Base-by-base conservation (phyloP, 2,113 vertebrate species). In the Pelobates fuscus region DNA sequence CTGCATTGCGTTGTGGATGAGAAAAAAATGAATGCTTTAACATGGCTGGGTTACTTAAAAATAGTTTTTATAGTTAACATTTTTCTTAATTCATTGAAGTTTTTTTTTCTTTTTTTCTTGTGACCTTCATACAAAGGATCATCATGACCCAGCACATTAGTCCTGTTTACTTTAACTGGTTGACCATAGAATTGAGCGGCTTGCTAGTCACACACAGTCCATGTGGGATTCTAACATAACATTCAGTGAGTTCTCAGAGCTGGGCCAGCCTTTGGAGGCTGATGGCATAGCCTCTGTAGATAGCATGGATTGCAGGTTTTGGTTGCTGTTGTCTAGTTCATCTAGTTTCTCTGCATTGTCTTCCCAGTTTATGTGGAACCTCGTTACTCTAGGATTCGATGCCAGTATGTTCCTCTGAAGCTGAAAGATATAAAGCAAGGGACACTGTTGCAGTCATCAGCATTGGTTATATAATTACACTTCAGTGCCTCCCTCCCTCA, bases 311-410 rank as follows among this genome's bases (percentile, higher is more conserved):
- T 92, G 91, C 84, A 93, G 86, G 44, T 93, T 92, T 77, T 88
- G 89, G 74, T 92, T 91, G 81, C 89, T 92, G 84, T 89, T 91
- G 80, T 94, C 92, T 80, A 88, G 82, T 81, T 93, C 92, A 87
- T 92, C 90, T 84, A 93, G 84, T 87, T 94, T 93, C 84, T 94
- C 92, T 79, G 89, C 87, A 82, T 91, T 93, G 81, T 94, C 92
- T 82, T 94, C 92, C 92, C 92, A 94, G 2, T 94, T 94, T 85
- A 94, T 94, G 79, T 94, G 92, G 73, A 94, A 93, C 83, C 91
- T 88, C 10, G 92, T 93, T 77, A 94, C 92, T 81, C 92, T 89
- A 76, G 92, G 92, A 83, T 93, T 94, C 81, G 92, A 93, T 82
- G 91, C 92, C 90, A 93, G 85, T 87, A 93, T 93, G 81, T 93